Percentiles rank a stretch among this genome's conserved stretches.
Evolutionary conservation across 2,888 invertebrate genomes (phyloP).

Genomic region (Troides oblongomaculatus): DNA sequence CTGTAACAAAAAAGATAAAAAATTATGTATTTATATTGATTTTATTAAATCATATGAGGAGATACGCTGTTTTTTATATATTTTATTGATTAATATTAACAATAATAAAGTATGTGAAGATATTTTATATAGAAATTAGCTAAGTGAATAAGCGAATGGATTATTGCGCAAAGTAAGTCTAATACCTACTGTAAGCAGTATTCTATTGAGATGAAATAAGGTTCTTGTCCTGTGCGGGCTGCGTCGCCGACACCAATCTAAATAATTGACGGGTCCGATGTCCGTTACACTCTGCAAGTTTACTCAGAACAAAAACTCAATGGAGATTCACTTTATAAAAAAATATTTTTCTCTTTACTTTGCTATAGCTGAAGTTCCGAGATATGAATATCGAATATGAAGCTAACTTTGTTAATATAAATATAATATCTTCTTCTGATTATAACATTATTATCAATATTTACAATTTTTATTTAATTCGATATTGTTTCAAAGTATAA

Average conservation of each 20-base stretch:
- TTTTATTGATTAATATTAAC: background rate
- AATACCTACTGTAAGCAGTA: constrained; percentile 4
- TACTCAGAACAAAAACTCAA: constrained; percentile 43
- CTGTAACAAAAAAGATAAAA: no score
- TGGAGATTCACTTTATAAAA: constrained; percentile 43
- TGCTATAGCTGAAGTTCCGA: no score
- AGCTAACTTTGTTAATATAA: no score
- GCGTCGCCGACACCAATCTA: constrained; percentile 74
- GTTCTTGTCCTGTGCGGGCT: constrained; percentile 41
- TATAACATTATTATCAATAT: no score
- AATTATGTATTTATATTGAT: no score
- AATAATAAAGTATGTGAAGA: background rate
- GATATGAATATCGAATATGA: no score
- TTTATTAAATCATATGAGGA: background rate
- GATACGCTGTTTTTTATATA: background rate
- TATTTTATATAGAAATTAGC: background rate
- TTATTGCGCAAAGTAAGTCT: constrained; percentile 31
- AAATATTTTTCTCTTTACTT: background rate
- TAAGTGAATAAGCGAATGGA: constrained; percentile 24
- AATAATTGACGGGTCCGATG: constrained; percentile 77
- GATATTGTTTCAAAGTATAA: no score
- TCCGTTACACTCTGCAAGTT: constrained; percentile 67
- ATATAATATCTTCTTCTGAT: no score
- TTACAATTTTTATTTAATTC: no score
- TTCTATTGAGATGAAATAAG: constrained; percentile 31